phyloP scores from a whole-genome alignment of 2,888 invertebrate genomes.

The Nymphalis urticae region DNA sequence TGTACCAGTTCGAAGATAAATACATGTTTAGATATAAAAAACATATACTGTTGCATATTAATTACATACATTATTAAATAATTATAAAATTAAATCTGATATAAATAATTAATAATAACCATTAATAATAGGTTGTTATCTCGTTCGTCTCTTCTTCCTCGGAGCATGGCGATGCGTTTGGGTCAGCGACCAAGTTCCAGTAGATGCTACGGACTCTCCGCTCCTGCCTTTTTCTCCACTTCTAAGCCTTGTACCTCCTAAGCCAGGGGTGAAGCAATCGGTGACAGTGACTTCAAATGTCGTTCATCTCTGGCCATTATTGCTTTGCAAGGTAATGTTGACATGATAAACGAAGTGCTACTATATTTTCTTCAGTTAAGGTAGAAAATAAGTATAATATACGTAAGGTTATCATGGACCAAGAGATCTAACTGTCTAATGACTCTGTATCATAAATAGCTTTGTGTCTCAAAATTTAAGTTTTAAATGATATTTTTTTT shows the following conservation, averaged over 20 bases:
- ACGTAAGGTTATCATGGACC: too few relatives aligned
- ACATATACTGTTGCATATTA: not conserved
- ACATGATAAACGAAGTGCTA: not conserved
- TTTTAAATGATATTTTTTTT: too few relatives aligned
- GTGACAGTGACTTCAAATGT: constrained; percentile 47
- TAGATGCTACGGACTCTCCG: constrained; percentile 64
- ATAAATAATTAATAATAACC: not conserved
- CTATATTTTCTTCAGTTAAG: too few relatives aligned
- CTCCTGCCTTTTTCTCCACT: constrained; percentile 70
- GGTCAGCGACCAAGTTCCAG: constrained; percentile 72
- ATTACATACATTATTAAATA: too few relatives aligned
- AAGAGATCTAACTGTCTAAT: too few relatives aligned
- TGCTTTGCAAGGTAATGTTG: constrained; percentile 67
- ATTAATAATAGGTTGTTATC: constrained; percentile 62
- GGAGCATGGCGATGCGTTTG: constrained; percentile 75
- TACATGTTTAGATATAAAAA: not conserved
- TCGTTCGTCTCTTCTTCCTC: constrained; percentile 68
- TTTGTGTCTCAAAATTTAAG: too few relatives aligned
- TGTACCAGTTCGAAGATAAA: not conserved
- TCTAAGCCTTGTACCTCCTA: constrained; percentile 46
- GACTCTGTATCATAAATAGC: too few relatives aligned
- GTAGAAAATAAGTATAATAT: too few relatives aligned
- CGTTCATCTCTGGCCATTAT: constrained; percentile 68
- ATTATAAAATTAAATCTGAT: too few relatives aligned
- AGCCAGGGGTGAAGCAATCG: constrained; percentile 46